Evolutionary conservation across 1,140 invertebrate species (phyloP).

Genomic region (Patella vulgata): DNA sequence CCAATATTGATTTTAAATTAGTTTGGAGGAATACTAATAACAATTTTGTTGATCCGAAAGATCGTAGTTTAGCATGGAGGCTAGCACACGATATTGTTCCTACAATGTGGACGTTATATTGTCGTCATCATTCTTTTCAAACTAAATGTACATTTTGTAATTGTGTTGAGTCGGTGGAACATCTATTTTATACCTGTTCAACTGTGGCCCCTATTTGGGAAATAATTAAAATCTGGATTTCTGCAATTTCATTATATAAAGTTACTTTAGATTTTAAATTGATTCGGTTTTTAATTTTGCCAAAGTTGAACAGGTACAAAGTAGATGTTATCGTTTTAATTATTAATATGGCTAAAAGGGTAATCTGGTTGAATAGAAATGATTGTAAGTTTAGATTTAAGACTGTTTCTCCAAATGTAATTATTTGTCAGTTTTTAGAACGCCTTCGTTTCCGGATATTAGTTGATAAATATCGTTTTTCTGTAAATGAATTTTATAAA

Average conservation of each 20-base stretch:
- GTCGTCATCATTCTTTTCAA: not conserved
- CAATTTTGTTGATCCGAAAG: constrained; percentile 5
- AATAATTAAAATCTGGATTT: constrained; percentile 1
- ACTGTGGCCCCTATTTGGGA: constrained; percentile 3
- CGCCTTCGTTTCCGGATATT: not conserved
- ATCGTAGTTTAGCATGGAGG: not conserved
- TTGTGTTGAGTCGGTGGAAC: constrained; percentile 1
- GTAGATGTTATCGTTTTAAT: not conserved
- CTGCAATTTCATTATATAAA: not conserved
- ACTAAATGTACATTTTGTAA: constrained; percentile 10
- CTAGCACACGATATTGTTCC: constrained; percentile 6
- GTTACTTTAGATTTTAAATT: constrained; percentile 3
- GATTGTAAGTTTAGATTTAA: not conserved
- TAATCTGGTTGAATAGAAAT: not conserved
- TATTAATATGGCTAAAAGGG: not conserved
- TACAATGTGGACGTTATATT: constrained; percentile 4
- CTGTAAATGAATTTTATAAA: not conserved
- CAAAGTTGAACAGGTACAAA: not conserved
- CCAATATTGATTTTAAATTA: constrained; percentile 4
- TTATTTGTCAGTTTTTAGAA: not conserved
- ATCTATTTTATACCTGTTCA: constrained; percentile 15
- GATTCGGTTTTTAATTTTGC: not conserved
- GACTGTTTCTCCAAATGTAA: not conserved
- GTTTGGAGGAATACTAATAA: not conserved
- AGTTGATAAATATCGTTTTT: constrained; percentile 2